Evolutionary conservation across 2,113 vertebrate species (phyloP).

Genomic region (Eubucco bourcierii): DNA sequence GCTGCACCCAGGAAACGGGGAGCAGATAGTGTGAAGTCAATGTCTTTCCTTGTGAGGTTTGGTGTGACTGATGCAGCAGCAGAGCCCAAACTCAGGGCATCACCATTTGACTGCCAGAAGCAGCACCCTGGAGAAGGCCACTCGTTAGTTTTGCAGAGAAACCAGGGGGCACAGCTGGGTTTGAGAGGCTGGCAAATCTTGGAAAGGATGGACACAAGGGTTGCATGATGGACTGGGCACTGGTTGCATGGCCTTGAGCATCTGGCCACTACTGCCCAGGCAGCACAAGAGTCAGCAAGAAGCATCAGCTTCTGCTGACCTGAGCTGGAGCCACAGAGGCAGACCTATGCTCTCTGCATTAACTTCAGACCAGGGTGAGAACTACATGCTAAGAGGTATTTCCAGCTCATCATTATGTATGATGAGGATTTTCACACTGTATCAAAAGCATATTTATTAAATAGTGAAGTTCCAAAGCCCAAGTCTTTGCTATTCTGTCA

Average conservation of each 20-base stretch:
- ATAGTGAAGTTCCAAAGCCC: not conserved
- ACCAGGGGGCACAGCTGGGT: not conserved
- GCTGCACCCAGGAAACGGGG: not conserved
- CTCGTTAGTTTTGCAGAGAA: not conserved
- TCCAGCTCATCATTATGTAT: not conserved
- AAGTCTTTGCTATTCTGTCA: not conserved
- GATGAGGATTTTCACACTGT: not conserved
- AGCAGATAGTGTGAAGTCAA: not conserved
- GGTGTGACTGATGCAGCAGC: not conserved
- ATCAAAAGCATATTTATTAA: not conserved
- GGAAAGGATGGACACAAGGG: not conserved
- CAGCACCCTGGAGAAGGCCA: not conserved
- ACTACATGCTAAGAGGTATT: not conserved
- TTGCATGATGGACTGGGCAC: not conserved
- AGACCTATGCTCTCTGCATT: not conserved
- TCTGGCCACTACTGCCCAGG: not conserved
- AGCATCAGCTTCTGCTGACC: not conserved
- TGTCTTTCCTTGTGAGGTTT: not conserved
- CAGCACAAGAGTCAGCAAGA: not conserved
- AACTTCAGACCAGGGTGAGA: not conserved
- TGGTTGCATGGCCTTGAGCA: not conserved
- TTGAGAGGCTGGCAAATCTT: not conserved
- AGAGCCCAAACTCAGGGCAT: not conserved
- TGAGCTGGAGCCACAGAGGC: not conserved
- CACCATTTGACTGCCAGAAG: not conserved